phyloP scores from a whole-genome alignment of 2,797 vertebrate genomes.

The Ptychadena robeensis region DNA sequence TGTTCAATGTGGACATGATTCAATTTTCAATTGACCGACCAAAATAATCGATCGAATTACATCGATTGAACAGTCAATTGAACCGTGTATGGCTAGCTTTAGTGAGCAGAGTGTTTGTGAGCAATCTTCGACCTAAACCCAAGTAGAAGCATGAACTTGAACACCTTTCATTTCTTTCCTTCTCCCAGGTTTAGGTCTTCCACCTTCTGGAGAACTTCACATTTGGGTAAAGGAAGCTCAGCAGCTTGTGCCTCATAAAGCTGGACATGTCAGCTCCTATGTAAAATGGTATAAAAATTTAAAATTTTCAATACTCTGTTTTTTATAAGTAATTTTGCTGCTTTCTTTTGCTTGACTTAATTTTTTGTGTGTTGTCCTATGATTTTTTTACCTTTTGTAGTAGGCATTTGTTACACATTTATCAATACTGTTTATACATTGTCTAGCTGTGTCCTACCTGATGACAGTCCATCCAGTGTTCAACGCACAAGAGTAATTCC shows the following conservation, averaged over 20 bases:
- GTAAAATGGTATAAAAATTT: slow-evolving; percentile 82
- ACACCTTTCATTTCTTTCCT: no score
- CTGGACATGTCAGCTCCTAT: slow-evolving; percentile 81
- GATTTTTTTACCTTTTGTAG: background rate
- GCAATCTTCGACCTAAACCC: no score
- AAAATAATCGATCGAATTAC: no score
- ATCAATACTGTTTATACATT: background rate
- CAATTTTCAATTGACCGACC: no score
- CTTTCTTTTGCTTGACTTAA: background rate
- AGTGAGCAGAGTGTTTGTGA: no score
- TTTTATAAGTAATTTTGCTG: no score
- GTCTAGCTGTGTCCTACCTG: slow-evolving; percentile 89
- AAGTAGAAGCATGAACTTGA: no score
- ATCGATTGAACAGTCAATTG: no score
- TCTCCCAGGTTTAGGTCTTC: slow-evolving; percentile 78
- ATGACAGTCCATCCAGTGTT: slow-evolving; percentile 85
- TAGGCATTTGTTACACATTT: background rate
- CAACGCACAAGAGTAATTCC: slow-evolving; percentile 88
- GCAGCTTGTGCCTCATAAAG: slow-evolving; percentile 83
- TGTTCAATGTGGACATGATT: no score
- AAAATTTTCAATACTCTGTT: background rate
- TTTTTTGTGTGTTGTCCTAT: background rate
- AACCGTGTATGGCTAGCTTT: no score
- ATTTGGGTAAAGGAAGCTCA: slow-evolving; percentile 93
- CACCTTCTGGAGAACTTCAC: slow-evolving; percentile 90